A percentile compares a stretch with the other conserved stretches of the same genome.
Conservation (phyloP, 2,113 vertebrate species). For the Tachysurus vachellii region DNA sequence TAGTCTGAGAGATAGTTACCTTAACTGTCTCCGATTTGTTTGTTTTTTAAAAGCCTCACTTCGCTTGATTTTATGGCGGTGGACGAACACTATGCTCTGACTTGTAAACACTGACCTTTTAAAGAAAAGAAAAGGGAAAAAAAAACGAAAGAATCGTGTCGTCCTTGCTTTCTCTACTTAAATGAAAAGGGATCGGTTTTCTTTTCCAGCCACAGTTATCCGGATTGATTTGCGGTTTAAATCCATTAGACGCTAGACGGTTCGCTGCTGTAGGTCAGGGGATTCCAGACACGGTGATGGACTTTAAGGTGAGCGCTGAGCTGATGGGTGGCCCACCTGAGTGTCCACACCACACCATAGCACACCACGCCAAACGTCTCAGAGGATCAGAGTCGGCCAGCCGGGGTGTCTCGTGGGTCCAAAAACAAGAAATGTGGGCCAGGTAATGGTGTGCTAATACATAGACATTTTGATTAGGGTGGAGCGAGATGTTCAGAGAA, state of each 20-base stretch:
- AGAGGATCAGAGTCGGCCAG: background rate
- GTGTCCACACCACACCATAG: conserved; percentile 24
- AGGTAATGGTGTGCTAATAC: background rate
- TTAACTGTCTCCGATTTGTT: background rate
- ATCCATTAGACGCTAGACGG: conserved; percentile 51
- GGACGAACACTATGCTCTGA: background rate
- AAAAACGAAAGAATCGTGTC: background rate
- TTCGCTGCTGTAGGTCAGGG: conserved; percentile 54
- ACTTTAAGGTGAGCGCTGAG: conserved; percentile 67
- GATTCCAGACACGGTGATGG: conserved; percentile 48
- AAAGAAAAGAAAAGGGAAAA: background rate
- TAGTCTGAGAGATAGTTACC: background rate
- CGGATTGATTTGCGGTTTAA: conserved; percentile 60
- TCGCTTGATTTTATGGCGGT: background rate
- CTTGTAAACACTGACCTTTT: conserved; percentile 38
- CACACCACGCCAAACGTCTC: background rate
- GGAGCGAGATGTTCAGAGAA: background rate
- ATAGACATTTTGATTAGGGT: background rate
- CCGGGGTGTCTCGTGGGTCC: background rate
- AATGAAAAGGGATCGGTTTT: conserved; percentile 59
- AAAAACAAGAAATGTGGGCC: background rate
- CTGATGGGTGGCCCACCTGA: background rate
- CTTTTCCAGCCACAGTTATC: conserved; percentile 54
- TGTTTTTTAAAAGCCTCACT: background rate
- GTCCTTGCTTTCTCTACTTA: conserved; percentile 55